phyloP scores from a whole-genome alignment of 2,888 invertebrate genomes.

The Meganola albula region DNA sequence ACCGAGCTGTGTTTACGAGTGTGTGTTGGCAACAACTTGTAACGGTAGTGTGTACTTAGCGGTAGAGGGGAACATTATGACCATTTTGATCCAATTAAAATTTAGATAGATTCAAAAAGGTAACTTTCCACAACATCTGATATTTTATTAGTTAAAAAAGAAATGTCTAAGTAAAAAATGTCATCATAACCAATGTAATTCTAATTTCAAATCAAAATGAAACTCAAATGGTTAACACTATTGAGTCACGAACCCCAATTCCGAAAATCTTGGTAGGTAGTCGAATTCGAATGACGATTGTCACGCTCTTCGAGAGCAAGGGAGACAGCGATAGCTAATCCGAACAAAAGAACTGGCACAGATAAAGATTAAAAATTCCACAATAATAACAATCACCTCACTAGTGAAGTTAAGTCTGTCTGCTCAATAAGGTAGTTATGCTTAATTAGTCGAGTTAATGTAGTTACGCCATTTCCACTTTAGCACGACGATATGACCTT shows the following conservation, averaged over 20 bases:
- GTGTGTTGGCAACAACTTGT: neutral
- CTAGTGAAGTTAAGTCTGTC: conserved; percentile 7
- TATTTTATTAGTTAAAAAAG: neutral
- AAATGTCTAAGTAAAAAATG: neutral
- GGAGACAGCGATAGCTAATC: conserved; percentile 31
- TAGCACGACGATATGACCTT: conserved; percentile 17
- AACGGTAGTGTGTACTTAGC: no score
- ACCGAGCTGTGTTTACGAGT: no score
- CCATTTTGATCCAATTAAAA: neutral
- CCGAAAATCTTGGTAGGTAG: conserved; percentile 31
- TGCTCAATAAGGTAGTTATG: conserved; percentile 6
- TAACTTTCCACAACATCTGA: neutral
- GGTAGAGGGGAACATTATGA: conserved; percentile 3
- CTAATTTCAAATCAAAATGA: conserved; percentile 18
- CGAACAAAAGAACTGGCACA: conserved; percentile 42
- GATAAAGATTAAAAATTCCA: conserved; percentile 33
- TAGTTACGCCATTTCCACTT: conserved; percentile 5
- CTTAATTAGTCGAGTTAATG: conserved; percentile 10
- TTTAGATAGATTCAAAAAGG: neutral
- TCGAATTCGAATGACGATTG: conserved; percentile 29
- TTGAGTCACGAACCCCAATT: conserved; percentile 26
- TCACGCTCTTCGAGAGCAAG: conserved; percentile 29
- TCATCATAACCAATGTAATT: conserved; percentile 4
- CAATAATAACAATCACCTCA: conserved; percentile 16
- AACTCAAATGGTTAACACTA: conserved; percentile 16